A percentile compares a stretch with the other conserved stretches of the same genome.
Evolutionary conservation across 2,797 vertebrate species (phyloP).

Genomic region (Periophthalmus magnuspinnatus): DNA sequence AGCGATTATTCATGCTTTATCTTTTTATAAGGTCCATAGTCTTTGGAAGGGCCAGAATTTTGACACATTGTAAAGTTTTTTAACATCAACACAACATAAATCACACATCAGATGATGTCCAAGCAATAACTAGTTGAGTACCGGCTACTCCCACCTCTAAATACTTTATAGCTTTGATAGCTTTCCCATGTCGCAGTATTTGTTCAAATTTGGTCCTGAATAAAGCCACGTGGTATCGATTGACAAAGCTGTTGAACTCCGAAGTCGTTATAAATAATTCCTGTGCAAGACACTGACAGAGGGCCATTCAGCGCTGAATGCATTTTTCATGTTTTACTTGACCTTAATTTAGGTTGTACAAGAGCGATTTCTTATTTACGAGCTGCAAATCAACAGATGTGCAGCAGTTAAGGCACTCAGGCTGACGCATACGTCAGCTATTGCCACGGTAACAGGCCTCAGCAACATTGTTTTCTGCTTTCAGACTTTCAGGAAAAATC

Average conservation of each 20-base stretch:
- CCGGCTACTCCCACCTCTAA: constrained; percentile 43
- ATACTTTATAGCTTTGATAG: constrained; percentile 71
- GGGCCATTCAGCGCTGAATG: constrained; percentile 50
- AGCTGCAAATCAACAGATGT: constrained; percentile 65
- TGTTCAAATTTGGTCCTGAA: constrained; percentile 55
- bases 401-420: constrained; percentile 32
- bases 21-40: too few species aligned
- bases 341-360: constrained; percentile 72
- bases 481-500: too few species aligned
- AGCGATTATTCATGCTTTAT: too few species aligned
- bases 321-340: constrained; percentile 71
- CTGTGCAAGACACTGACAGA: constrained; percentile 28
- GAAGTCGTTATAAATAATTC: constrained; percentile 74
- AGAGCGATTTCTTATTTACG: constrained; percentile 68
- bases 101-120: too few species aligned
- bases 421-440: not conserved
- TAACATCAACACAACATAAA: too few species aligned
- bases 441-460: not conserved
- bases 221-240: constrained; percentile 71
- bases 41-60: too few species aligned
- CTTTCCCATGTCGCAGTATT: constrained; percentile 17
- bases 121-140: too few species aligned
- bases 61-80: too few species aligned
- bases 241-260: constrained; percentile 55
- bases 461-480: too few species aligned